phyloP scores from a whole-genome alignment of 2,888 invertebrate genomes.

The Spisula solida region DNA sequence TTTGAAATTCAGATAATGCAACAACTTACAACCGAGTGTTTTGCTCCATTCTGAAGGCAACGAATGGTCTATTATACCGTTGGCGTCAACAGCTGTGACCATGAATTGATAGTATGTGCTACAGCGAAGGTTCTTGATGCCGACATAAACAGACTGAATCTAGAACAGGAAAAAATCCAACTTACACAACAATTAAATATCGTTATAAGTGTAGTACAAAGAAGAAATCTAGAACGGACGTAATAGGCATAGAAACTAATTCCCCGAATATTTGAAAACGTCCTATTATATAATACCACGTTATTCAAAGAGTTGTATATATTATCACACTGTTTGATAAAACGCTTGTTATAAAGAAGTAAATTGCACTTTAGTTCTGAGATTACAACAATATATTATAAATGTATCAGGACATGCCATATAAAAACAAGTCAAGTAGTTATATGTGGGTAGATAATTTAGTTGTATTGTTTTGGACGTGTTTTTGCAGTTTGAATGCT shows the following conservation, averaged over 20 bases:
- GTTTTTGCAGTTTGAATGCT: too few species aligned
- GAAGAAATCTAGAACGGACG: not conserved
- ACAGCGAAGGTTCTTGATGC: slow-evolving; percentile 41
- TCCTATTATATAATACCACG: too few species aligned
- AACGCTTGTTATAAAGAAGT: too few species aligned
- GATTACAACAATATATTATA: too few species aligned
- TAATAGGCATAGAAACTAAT: not conserved
- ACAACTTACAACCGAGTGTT: slow-evolving; percentile 55
- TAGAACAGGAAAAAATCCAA: not conserved
- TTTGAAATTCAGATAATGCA: too few species aligned
- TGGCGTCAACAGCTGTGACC: slow-evolving; percentile 43
- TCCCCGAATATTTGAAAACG: not conserved
- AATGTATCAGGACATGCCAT: too few species aligned
- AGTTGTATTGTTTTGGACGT: too few species aligned
- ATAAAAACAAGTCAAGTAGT: too few species aligned
- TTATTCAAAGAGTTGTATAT: too few species aligned
- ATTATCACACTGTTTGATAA: too few species aligned
- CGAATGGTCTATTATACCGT: slow-evolving; percentile 30
- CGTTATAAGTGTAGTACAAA: not conserved
- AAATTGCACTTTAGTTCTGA: too few species aligned
- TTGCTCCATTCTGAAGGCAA: slow-evolving; percentile 46
- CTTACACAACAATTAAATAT: not conserved
- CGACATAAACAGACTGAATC: slow-evolving; percentile 28
- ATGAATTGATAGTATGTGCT: slow-evolving; percentile 57
- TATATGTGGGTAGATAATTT: too few species aligned